Base-by-base conservation (phyloP, 1,140 invertebrate species). In the Bombus haemorrhoidalis region DNA sequence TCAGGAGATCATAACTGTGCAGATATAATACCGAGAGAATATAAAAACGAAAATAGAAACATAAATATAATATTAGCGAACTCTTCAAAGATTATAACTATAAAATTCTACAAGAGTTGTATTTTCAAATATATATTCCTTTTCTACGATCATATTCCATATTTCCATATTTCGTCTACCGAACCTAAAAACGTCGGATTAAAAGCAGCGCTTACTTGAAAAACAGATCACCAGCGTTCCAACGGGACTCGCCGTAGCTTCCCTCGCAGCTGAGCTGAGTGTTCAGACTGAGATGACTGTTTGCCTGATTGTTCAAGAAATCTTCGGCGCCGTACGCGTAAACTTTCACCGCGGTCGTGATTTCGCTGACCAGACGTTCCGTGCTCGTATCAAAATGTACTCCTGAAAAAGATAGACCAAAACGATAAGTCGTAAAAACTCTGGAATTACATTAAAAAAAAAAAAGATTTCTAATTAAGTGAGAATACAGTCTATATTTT, bases 371-470 rank as follows among this genome's bases (percentile, higher is more conserved):
- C 12, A 99, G 94, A 43, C 97, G 97, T 0, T 96, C 95, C 85
- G 97, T 97, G 77, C 97, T 97, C 34, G 98, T 98, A 92, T 99
- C 98, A 90, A 98, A 99, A 94, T 99, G 98, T 1, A 99, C 98
- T 83, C 98, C 98, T 98, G 94, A 80, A 64, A 85, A 72, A 59
- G 5, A 68, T 41, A 1, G 1, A 13, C 3, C 10, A 78, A 82
- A 43, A 5, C 2, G 5, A 3, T n/a, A 18, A 10, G 47, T 41
- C 9, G 25, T 13, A 62, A 10, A 37, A 32, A 5, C 13, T 28
- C 3, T 72, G 15, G 64, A 66, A 8, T 32, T 32, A 1, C 6
- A 15, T 13, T 0, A 2, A 18, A 66, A 15, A 5, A 64, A 15
- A n/a, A 8, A 18, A n/a, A 18, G 4, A 32, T 66, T 32, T 66